Evolutionary conservation across 1,140 invertebrate genomes (phyloP).

Genomic region (Daktulosphaira vitifoliae): DNA sequence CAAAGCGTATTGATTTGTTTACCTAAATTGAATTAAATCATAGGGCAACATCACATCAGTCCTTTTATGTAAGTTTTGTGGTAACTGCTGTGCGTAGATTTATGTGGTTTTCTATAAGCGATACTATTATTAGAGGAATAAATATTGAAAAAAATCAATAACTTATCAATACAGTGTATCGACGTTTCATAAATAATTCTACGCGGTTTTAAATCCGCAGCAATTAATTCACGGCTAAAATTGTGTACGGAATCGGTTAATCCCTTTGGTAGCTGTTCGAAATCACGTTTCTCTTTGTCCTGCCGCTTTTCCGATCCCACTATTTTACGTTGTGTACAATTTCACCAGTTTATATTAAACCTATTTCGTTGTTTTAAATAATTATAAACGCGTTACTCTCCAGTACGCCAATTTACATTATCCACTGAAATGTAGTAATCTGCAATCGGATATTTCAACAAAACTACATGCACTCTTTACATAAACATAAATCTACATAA

Average conservation of each 20-base stretch:
- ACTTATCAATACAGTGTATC: no score
- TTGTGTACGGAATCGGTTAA: conserved; percentile 25
- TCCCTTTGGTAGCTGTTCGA: conserved; percentile 17
- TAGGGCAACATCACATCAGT: no score
- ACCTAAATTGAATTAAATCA: no score
- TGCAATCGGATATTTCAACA: neutral
- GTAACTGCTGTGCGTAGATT: no score
- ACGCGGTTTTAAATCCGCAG: conserved; percentile 1
- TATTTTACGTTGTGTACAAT: neutral
- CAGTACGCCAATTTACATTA: conserved; percentile 8
- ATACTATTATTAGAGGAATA: no score
- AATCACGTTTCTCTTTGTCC: conserved; percentile 2
- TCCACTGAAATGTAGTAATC: neutral
- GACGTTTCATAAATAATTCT: conserved; percentile 13
- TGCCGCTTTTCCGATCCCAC: neutral
- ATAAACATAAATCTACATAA: no score
- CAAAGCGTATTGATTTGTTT: no score
- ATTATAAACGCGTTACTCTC: neutral
- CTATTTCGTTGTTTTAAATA: conserved; percentile 12
- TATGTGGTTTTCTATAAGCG: no score
- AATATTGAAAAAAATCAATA: no score
- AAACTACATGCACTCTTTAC: no score
- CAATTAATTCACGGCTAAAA: conserved; percentile 25
- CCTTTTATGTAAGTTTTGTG: no score
- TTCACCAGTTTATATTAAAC: neutral